Conservation (phyloP, 2,797 vertebrate species). For the Gymnothorax javanicus region DNA sequence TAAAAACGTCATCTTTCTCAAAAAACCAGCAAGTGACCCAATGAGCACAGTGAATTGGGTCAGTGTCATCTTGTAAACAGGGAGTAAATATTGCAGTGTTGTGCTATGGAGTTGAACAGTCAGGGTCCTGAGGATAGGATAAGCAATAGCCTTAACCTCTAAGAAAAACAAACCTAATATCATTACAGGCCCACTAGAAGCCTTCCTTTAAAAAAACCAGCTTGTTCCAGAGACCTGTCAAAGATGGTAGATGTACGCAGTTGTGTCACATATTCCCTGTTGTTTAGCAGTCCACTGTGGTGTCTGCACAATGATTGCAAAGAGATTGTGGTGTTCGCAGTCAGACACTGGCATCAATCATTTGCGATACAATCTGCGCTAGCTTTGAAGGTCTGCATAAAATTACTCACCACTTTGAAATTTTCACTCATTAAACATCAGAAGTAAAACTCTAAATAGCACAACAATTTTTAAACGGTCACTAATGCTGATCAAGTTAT, state of each 20-base stretch:
- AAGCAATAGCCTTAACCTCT: background rate
- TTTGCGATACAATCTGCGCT: background rate
- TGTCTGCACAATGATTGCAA: background rate
- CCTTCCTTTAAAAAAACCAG: background rate
- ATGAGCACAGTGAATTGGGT: background rate
- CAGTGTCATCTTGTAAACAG: background rate
- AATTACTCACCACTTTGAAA: background rate
- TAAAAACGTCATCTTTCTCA: background rate
- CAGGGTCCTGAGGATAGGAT: background rate
- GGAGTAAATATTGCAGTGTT: background rate
- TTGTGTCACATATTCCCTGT: background rate
- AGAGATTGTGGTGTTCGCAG: too few relatives aligned
- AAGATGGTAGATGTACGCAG: background rate
- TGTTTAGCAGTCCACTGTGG: background rate
- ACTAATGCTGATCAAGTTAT: background rate
- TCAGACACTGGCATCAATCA: background rate
- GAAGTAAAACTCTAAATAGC: background rate
- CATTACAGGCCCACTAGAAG: background rate
- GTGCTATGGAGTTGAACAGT: background rate
- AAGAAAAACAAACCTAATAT: background rate
- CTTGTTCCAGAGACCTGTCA: background rate
- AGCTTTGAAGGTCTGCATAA: conserved; percentile 14
- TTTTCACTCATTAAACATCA: conserved; percentile 10
- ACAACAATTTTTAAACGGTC: conserved; percentile 14
- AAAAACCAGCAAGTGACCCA: background rate